Base-by-base conservation (phyloP, 2,113 vertebrate species). In the Gymnobelideus leadbeateri region DNA sequence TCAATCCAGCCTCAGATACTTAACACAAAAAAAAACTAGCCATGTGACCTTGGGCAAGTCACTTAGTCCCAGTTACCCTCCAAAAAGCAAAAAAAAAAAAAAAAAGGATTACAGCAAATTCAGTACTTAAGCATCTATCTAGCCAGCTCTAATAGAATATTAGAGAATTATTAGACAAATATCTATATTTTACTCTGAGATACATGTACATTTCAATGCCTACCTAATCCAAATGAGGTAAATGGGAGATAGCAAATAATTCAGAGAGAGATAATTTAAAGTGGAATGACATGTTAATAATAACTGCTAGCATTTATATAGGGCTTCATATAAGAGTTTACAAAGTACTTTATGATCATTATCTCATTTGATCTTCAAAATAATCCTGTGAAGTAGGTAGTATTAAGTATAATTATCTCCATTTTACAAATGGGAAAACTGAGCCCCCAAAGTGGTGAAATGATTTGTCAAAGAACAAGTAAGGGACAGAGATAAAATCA, bases 161-260 rank as follows among this genome's bases (percentile, higher is more conserved):
- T n/a, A n/a, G 51, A 77, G 94, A 94, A 23, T 94, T 50, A 94
- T 96, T 77, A 95, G 89, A 97, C 97, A 94, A 97, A 96, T 96
- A 92, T 94, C 96, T 96, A 31, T 46, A 43, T 97, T 95, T 96
- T 96, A 96, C 97, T 95, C 54, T 96, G 31, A 84, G 96, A 94
- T 68, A 97, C 97, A 96, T 51, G 97, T 97, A 94, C 51, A 97
- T 89, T 95, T 95, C 89, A 97, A 97, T 98, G 96, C 19, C 1
- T 96, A 94, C 31, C 46, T 94, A 57, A 95, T 37, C 37, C 89
- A 93, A 90, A 97, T 77, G 43, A 91, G 24, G 25, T 95, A 84
- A 92, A 96, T 97, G 95, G 57, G 94, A 95, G 61, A 50, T 55
- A 16, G 90, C 3, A 90, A 2, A 2, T 43, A 57, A 52, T 52